Evolutionary conservation across 2,797 vertebrate species (phyloP).

Genomic region (Atherinosoma microstoma): DNA sequence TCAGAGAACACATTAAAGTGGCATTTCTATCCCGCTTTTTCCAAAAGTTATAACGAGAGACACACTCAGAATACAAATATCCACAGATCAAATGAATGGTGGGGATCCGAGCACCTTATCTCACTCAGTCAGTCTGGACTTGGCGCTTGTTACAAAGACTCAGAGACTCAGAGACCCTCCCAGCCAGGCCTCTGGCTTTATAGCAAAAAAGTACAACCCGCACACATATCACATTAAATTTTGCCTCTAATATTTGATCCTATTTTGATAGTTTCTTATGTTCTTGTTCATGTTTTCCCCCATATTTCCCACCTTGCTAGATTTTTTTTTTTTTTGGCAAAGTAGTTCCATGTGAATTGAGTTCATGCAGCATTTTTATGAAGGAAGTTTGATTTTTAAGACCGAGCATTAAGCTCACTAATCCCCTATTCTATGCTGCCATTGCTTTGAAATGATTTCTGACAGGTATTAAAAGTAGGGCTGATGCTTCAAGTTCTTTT

Average conservation of each 20-base stretch:
- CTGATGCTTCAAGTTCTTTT: slow-evolving; percentile 49
- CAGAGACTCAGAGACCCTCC: slow-evolving; percentile 47
- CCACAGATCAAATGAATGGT: slow-evolving; percentile 70
- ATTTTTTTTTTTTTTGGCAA: neutral
- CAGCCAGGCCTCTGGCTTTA: slow-evolving; percentile 46
- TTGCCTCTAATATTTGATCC: slow-evolving; percentile 17
- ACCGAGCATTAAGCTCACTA: slow-evolving; percentile 28
- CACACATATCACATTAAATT: slow-evolving; percentile 20
- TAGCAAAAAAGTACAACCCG: slow-evolving; percentile 23
- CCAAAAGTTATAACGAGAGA: slow-evolving; percentile 77
- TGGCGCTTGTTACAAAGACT: slow-evolving; percentile 61
- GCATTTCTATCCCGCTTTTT: slow-evolving; percentile 50
- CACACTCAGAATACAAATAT: slow-evolving; percentile 76
- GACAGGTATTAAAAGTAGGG: slow-evolving; percentile 43
- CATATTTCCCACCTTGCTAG: slow-evolving; percentile 1
- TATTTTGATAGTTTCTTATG: slow-evolving; percentile 21
- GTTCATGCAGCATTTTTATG: slow-evolving; percentile 38
- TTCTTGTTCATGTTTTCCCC: slow-evolving; percentile 1
- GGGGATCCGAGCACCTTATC: slow-evolving; percentile 71
- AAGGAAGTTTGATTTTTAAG: slow-evolving; percentile 43
- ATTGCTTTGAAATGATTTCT: slow-evolving; percentile 39
- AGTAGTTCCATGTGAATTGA: slow-evolving; percentile 7
- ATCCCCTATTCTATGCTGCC: slow-evolving; percentile 52
- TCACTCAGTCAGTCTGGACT: slow-evolving; percentile 67
- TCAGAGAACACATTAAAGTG: slow-evolving; percentile 70